Conservation (phyloP, 2,888 invertebrate species). For the Drosophila emarginata region DNA sequence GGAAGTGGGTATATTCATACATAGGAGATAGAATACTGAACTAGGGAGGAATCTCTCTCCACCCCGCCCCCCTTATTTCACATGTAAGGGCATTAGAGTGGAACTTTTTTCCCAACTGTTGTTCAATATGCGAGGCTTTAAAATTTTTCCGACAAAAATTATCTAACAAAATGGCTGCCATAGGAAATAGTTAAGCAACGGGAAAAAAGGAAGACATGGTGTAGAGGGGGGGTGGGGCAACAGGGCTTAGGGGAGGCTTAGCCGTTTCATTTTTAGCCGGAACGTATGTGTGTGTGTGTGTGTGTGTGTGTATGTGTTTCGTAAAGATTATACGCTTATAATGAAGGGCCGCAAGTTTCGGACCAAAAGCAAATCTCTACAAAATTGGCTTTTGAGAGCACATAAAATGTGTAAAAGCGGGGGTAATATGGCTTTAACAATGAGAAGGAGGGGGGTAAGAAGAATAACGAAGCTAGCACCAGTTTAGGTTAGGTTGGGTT, state of each 20-base stretch:
- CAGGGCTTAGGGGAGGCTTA: constrained; percentile 52
- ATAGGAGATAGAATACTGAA: neutral
- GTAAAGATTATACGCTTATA: constrained; percentile 75
- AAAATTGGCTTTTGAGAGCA: constrained; percentile 76
- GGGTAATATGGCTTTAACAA: neutral
- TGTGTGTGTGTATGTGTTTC: constrained; percentile 47
- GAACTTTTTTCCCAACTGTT: constrained; percentile 26
- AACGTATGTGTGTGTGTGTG: constrained; percentile 15
- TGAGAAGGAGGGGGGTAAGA: neutral
- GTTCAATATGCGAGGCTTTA: constrained; percentile 15
- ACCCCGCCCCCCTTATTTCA: no score
- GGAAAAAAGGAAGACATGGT: neutral
- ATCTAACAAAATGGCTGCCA: constrained; percentile 56
- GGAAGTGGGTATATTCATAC: neutral
- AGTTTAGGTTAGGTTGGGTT: constrained; percentile 40
- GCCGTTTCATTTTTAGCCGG: constrained; percentile 66
- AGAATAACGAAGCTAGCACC: constrained; percentile 16
- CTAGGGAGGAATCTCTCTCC: neutral
- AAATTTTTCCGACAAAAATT: constrained; percentile 53
- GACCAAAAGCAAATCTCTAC: constrained; percentile 66
- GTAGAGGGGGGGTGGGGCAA: constrained; percentile 8
- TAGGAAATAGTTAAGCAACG: constrained; percentile 21
- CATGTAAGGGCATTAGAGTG: constrained; percentile 20
- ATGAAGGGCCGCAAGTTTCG: constrained; percentile 68
- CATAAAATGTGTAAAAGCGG: constrained; percentile 71